Evolutionary conservation across 2,113 vertebrate genomes (phyloP).

Genomic region (Oryzias celebensis): DNA sequence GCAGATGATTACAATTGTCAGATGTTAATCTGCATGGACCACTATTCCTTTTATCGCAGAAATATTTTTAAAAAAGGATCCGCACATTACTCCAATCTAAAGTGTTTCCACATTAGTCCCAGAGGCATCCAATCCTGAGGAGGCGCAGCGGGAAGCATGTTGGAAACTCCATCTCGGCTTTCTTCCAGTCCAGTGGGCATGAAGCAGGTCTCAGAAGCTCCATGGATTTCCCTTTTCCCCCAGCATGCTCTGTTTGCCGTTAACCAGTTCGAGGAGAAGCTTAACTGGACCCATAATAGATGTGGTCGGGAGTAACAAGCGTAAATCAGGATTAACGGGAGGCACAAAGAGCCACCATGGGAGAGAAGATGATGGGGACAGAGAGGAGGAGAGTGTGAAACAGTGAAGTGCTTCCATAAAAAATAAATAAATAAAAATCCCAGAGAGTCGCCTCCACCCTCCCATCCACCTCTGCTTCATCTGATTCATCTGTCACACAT

Average conservation of each 20-base stretch:
- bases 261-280: constrained; percentile 61
- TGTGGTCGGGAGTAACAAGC: constrained; percentile 11
- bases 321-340: constrained; percentile 44
- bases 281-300: constrained; percentile 64
- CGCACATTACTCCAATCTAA: constrained; percentile 13
- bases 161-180: constrained; percentile 52
- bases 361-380: constrained; percentile 18
- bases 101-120: constrained; percentile 56
- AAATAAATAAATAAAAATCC: constrained; percentile 34
- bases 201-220: constrained; percentile 60
- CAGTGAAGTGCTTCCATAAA: constrained; percentile 15
- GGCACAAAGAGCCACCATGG: constrained; percentile 12
- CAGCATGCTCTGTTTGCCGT: constrained; percentile 51
- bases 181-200: constrained; percentile 66
- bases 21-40: neutral
- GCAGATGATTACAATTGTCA: neutral
- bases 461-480: constrained; percentile 34
- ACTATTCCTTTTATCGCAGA: too few relatives aligned
- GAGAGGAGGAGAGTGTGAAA: constrained; percentile 13
- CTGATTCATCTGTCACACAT: constrained; percentile 49
- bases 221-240: constrained; percentile 54
- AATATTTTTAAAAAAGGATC: neutral
- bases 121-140: constrained; percentile 51
- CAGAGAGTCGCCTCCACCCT: neutral
- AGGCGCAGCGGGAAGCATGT: constrained; percentile 10